Evolutionary conservation across 2,113 vertebrate genomes (phyloP).

Genomic region (Pteruthius melanotis): DNA sequence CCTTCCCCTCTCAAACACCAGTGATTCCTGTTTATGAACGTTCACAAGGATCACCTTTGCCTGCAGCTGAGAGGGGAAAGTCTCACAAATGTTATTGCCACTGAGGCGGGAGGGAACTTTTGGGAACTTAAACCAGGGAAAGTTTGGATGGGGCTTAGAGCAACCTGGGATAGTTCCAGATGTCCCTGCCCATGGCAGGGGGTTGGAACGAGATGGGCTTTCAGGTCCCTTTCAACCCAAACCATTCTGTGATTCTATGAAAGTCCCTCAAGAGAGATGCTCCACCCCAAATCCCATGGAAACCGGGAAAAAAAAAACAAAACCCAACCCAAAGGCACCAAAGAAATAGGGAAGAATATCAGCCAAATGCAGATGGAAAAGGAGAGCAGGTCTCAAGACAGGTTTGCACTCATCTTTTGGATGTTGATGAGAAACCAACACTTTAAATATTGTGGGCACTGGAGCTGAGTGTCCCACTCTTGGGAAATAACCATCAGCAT

Average conservation of each 20-base stretch:
- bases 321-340: neutral
- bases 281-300: neutral
- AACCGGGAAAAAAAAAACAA: neutral
- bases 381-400: neutral
- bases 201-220: neutral
- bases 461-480: neutral
- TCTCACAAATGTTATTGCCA: neutral
- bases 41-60: neutral
- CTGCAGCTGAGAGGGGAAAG: neutral
- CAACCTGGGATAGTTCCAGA: neutral
- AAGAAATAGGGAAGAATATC: neutral
- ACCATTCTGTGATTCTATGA: neutral
- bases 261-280: neutral
- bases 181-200: neutral
- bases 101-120: accelerated
- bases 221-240: neutral
- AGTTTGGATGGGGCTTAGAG: neutral
- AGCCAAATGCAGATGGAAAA: neutral
- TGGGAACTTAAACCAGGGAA: neutral
- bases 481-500: neutral
- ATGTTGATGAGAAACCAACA: neutral
- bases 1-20: neutral
- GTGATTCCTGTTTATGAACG: neutral
- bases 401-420: neutral
- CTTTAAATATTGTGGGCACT: accelerated